phyloP scores from a whole-genome alignment of 2,888 invertebrate genomes.

The Cantharis lateralis region DNA sequence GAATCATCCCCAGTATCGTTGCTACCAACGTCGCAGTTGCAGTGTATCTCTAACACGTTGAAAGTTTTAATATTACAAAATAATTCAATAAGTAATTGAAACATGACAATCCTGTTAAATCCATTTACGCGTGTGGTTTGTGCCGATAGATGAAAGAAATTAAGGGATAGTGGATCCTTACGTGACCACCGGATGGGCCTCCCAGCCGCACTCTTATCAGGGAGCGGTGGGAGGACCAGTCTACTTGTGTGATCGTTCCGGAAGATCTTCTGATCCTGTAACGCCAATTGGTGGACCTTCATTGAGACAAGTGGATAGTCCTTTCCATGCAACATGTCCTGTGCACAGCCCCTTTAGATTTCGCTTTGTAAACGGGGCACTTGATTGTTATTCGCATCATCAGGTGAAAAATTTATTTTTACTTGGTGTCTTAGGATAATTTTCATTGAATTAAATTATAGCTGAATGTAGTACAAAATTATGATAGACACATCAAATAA shows the following conservation, averaged over 20 bases:
- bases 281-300: conserved; percentile 56
- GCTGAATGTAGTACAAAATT: neutral
- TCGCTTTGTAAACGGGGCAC: conserved; percentile 60
- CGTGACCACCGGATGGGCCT: conserved; percentile 55
- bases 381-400: conserved; percentile 57
- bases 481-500: neutral
- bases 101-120: neutral
- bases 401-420: conserved; percentile 48
- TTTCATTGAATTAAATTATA: neutral
- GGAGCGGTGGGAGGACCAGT: conserved; percentile 46
- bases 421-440: neutral
- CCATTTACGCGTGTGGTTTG: neutral
- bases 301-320: conserved; percentile 58
- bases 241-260: conserved; percentile 52
- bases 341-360: conserved; percentile 78
- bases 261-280: conserved; percentile 59
- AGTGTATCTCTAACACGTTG: conserved; percentile 36
- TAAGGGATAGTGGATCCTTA: conserved; percentile 57
- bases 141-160: conserved; percentile 6
- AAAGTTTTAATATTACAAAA: neutral
- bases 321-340: conserved; percentile 66
- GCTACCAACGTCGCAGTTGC: conserved; percentile 33
- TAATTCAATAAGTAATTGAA: neutral
- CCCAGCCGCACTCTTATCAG: conserved; percentile 46
- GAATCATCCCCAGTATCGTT: conserved; percentile 30